Base-by-base conservation (phyloP, 2,888 invertebrate species). In the Oscheius sp. region DNA sequence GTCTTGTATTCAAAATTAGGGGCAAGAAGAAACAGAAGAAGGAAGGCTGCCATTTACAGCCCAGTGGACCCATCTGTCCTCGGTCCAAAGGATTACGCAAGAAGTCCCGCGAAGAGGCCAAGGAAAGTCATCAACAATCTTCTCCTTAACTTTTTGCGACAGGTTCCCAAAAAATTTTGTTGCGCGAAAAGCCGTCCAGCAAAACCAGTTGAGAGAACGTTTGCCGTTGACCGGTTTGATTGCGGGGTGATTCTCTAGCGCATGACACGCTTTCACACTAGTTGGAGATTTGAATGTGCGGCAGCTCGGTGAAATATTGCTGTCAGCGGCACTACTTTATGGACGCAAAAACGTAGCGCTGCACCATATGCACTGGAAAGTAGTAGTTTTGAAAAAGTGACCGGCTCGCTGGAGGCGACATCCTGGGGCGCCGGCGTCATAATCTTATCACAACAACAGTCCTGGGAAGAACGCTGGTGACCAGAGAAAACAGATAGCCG, bases 291-390 rank as follows among this genome's bases (percentile, higher is more conserved):
- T 68, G 68, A 68, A 68, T 55, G 42, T 42, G 68, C 68, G 68
- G 68, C 63, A 63, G 47, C 47, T n/a, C 42, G 13, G 55, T 68
- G 55, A 68, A 68, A 68, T 55, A 68, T 35, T 55, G 68, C 68
- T 55, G 68, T 68, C 68, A 53, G 68, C 68, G 68, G 68, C 68
- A 55, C 68, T 53, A 55, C 55, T 68, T 68, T 68, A 68, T 68
- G 68, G 42, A 13, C 55, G 37, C 37, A 68, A 60, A 37, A 35
- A 37, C 37, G 35, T 35, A 37, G 37, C 59, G 35, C 35, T 10
- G 37, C 37, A 37, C 59, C 59, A 60, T 35, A 35, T 60, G 59
- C n/a, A 60, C 42, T 42, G 63, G 33, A 60, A 33, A 58, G 42
- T 60, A 35, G 35, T 32, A n/a, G 11, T 29, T 32, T 7, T 42